These are phyloP conservation scores for Drosophila differens DNA, from an alignment of 2,888 invertebrate genomes.

Conservation along the genomic window DNA sequence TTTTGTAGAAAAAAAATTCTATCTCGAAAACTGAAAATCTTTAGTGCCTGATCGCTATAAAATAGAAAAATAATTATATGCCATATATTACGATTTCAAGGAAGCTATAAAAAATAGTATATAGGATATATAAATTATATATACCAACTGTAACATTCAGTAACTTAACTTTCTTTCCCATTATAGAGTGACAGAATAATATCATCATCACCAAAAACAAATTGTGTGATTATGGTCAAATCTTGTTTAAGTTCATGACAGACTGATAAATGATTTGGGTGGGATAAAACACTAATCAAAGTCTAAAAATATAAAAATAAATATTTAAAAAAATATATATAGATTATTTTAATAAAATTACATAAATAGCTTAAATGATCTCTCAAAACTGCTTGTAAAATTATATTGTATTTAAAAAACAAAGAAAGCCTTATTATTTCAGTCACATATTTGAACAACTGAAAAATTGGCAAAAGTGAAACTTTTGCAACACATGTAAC, in stretches of 20 bases:
- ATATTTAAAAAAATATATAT: background rate
- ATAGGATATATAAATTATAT: background rate
- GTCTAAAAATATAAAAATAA: too few relatives aligned
- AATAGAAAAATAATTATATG: background rate
- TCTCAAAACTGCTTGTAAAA: background rate
- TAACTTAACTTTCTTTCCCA: background rate
- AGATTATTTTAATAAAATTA: background rate
- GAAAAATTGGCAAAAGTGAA: conserved; percentile 25
- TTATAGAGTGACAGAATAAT: background rate
- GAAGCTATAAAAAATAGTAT: background rate
- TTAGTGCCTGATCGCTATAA: background rate
- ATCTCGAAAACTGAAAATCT: background rate
- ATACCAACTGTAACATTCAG: background rate
- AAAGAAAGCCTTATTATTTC: background rate
- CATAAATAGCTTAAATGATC: background rate
- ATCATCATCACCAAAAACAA: background rate
- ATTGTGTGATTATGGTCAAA: conserved; percentile 14
- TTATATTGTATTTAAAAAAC: background rate
- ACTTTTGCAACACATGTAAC: conserved; percentile 43
- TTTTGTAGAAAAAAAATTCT: background rate
- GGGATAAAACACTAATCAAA: background rate
- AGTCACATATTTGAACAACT: conserved; percentile 6
- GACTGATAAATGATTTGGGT: background rate
- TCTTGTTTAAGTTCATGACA: background rate
- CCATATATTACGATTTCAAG: background rate